Conservation (phyloP, 2,797 vertebrate species). For the Phrynocephalus guinanensis region DNA sequence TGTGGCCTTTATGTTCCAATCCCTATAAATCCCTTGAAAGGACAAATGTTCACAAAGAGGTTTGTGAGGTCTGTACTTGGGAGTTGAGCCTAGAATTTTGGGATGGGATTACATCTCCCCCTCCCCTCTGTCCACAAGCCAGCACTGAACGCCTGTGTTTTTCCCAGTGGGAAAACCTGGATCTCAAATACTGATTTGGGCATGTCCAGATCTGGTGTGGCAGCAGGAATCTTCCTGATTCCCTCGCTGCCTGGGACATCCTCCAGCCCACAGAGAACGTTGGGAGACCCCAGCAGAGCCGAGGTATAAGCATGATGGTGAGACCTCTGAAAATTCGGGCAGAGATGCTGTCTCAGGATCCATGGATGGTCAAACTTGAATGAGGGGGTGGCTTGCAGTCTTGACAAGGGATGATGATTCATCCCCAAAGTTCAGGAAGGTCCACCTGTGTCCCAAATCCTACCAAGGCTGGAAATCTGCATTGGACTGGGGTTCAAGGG, state of each 20-base stretch:
- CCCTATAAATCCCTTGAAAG: not conserved
- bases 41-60: no score
- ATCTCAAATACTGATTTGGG: not conserved
- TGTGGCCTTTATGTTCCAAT: not conserved
- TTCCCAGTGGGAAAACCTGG: no score
- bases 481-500: no score
- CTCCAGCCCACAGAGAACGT: not conserved
- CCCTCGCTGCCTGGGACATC: not conserved
- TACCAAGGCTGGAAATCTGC: no score
- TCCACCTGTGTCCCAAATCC: no score
- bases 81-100: no score
- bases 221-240: not conserved
- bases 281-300: not conserved
- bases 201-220: not conserved
- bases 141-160: no score
- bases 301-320: not conserved
- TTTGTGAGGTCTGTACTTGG: not conserved
- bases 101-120: no score
- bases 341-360: not conserved
- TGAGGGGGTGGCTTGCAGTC: no score
- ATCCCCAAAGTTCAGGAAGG: no score
- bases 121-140: no score
- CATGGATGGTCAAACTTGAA: not conserved
- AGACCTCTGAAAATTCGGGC: not conserved
- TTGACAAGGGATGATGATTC: no score